Evolutionary conservation across 2,113 vertebrate species (phyloP).

Genomic region (Crotophaga sulcirostris): DNA sequence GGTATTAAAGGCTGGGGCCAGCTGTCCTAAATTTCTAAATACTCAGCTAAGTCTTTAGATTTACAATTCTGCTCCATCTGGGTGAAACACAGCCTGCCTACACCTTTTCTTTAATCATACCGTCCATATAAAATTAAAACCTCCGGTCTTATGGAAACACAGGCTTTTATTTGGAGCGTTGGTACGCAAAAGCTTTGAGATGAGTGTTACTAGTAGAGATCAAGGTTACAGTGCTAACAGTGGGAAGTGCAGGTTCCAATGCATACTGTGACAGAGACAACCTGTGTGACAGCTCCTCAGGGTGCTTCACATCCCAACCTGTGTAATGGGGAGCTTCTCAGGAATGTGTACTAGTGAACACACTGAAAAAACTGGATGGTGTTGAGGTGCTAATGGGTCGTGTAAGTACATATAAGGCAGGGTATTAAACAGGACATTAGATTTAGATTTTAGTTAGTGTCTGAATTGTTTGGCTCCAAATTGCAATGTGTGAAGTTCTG

Average conservation of each 20-base stretch:
- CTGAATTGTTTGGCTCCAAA: background rate
- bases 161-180: background rate
- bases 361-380: background rate
- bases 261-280: background rate
- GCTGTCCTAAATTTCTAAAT: conserved; percentile 59
- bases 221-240: background rate
- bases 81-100: conserved; percentile 28
- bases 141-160: background rate
- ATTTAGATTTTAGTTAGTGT: background rate
- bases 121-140: background rate
- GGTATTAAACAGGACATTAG: background rate
- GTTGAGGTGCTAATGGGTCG: background rate
- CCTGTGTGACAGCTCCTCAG: background rate
- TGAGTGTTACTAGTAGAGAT: background rate
- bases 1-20: conserved; percentile 58
- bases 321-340: background rate
- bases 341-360: background rate
- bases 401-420: background rate
- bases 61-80: conserved; percentile 48
- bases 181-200: background rate
- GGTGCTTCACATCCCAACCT: background rate
- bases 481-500: background rate
- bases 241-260: background rate
- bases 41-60: conserved; percentile 50
- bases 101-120: conserved; percentile 41